Evolutionary conservation across 2,113 vertebrate genomes (phyloP).

Genomic region (Tenebrosternarchus preto): DNA sequence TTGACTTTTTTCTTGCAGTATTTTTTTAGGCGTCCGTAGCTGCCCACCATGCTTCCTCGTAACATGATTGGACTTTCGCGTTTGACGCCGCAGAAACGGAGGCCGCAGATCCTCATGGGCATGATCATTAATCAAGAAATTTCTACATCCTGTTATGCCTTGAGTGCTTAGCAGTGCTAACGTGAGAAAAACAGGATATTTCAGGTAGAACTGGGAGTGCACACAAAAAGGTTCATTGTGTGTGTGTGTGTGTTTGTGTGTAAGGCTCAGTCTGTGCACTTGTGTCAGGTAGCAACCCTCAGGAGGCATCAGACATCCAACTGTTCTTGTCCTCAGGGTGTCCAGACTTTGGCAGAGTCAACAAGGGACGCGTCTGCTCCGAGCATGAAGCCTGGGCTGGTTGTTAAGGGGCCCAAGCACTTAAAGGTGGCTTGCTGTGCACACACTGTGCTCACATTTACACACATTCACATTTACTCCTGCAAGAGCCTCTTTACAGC

Average conservation of each 20-base stretch:
- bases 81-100: neutral
- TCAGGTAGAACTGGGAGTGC: neutral
- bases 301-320: conserved; percentile 62
- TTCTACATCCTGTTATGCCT: no score
- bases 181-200: neutral
- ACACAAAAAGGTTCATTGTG: conserved; percentile 13
- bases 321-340: conserved; percentile 57
- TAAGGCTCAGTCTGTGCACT: conserved; percentile 51
- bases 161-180: no score
- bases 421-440: conserved; percentile 82
- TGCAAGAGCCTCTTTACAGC: conserved; percentile 54
- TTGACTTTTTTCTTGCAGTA: conserved; percentile 27
- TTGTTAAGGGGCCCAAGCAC: conserved; percentile 76
- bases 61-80: conserved; percentile 31
- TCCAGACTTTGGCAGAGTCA: conserved; percentile 62
- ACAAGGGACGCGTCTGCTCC: conserved; percentile 73
- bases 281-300: conserved; percentile 70
- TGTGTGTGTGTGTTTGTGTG: neutral
- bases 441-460: conserved; percentile 74
- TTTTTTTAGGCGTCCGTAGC: neutral
- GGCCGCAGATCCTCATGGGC: neutral
- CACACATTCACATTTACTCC: conserved; percentile 71
- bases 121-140: neutral
- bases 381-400: conserved; percentile 75
- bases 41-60: neutral